phyloP scores from a whole-genome alignment of 2,888 invertebrate genomes.

The Dorcus hopei region DNA sequence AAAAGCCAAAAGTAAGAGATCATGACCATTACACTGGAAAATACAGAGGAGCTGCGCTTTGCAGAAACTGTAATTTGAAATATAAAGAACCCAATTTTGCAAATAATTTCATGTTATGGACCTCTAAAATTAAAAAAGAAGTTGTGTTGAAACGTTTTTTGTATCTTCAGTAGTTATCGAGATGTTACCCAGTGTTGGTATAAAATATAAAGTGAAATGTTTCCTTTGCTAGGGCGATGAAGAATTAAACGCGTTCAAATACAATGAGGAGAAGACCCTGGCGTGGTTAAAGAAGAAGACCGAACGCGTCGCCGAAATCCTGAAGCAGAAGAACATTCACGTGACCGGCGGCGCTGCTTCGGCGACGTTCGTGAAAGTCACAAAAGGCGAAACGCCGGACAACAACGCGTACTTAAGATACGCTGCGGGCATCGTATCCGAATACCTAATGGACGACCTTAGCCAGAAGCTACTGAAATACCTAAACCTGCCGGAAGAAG shows the following conservation, averaged over 20 bases:
- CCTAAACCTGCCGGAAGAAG: conserved; percentile 64
- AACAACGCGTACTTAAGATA: conserved; percentile 64
- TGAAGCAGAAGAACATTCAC: conserved; percentile 68
- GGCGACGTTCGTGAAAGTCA: conserved; percentile 66
- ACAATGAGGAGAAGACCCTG: conserved; percentile 74
- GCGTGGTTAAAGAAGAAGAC: conserved; percentile 74
- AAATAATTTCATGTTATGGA: too few relatives aligned
- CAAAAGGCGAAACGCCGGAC: conserved; percentile 52
- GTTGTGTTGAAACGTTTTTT: too few relatives aligned
- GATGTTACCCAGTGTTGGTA: too few relatives aligned
- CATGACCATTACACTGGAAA: too few relatives aligned
- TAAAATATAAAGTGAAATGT: too few relatives aligned
- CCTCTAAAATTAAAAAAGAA: too few relatives aligned
- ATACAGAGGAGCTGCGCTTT: too few relatives aligned
- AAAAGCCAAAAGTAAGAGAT: too few relatives aligned
- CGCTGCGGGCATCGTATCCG: conserved; percentile 76
- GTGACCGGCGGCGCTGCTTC: conserved; percentile 73
- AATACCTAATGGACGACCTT: conserved; percentile 71
- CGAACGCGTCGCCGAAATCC: conserved; percentile 59
- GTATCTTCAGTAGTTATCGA: too few relatives aligned
- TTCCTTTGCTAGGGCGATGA: conserved; percentile 55
- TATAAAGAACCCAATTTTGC: too few relatives aligned
- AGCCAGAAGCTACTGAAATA: conserved; percentile 61
- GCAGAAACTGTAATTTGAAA: too few relatives aligned
- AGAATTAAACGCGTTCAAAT: conserved; percentile 75